Evolutionary conservation across 2,888 invertebrate species (phyloP).

Genomic region (Trissolcus japonicus): DNA sequence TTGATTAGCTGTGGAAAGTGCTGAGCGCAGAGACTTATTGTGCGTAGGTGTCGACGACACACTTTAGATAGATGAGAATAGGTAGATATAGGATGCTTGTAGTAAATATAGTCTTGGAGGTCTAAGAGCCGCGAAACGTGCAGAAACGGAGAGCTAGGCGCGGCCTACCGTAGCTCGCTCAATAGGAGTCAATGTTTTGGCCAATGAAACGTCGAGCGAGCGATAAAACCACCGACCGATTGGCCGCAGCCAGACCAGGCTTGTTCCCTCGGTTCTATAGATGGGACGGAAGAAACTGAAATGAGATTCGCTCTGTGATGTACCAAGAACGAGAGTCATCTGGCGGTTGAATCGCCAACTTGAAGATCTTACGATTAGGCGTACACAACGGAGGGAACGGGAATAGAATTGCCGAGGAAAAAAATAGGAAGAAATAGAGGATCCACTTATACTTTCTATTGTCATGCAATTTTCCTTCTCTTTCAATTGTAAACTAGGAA

Average conservation of each 20-base stretch:
- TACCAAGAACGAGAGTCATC: constrained; percentile 60
- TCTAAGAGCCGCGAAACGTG: constrained; percentile 28
- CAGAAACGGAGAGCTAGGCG: constrained; percentile 66
- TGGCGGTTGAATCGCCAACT: constrained; percentile 41
- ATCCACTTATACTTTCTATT: background rate
- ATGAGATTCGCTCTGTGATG: constrained; percentile 57
- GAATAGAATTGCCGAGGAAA: constrained; percentile 18
- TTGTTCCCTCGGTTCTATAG: constrained; percentile 64
- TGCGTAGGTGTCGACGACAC: constrained; percentile 53
- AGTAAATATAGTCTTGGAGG: constrained; percentile 45
- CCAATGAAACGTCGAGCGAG: constrained; percentile 69
- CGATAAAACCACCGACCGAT: constrained; percentile 69
- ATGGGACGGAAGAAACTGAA: constrained; percentile 59
- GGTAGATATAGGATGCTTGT: constrained; percentile 39
- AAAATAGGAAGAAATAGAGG: too few relatives aligned
- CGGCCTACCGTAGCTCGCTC: constrained; percentile 73
- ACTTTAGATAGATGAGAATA: constrained; percentile 43
- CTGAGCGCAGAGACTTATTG: constrained; percentile 40
- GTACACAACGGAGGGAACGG: constrained; percentile 22
- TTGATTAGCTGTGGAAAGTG: constrained; percentile 48
- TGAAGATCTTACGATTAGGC: constrained; percentile 34
- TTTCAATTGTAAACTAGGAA: too few relatives aligned
- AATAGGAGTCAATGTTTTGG: constrained; percentile 69
- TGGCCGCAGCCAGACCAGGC: constrained; percentile 65
- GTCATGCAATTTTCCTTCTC: too few relatives aligned